Base-by-base conservation (phyloP, 64 coral and sea anemone species). In the Platygyra sinensis region DNA sequence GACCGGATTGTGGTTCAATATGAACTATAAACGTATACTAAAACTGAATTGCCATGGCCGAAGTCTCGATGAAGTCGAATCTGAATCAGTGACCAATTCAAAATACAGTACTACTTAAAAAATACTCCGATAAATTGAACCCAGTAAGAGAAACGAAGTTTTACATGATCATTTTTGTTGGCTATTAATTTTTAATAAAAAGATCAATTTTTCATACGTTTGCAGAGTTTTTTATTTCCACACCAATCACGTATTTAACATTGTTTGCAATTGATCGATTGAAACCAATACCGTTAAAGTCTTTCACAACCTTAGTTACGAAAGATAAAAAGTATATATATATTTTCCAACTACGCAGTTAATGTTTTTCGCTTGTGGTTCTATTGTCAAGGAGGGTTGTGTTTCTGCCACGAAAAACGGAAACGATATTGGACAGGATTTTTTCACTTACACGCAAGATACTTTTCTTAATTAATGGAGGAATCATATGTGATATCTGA, bases 151-250 rank as follows among this genome's bases (percentile, higher is more conserved):
- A 60, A 62, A 65, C 25, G 19, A 55, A 57, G 27, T 83, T 30
- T 13, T 63, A 83, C 38, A 8, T 46, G 42, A 46, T 46, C 3
- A 46, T 46, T 46, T 46, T 27, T 30, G 33, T 10, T 28, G 30
- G 28, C 60, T 27, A 77, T 77, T 88, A 76, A 77, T 62, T 12
- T 60, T 89, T 76, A 67, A 32, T 67, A 63, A 24, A 22, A 16
- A 5, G 20, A 62, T 51, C 22, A 79, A 67, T 78, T 36, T 89
- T 89, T 67, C 5, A 85, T 85, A 9, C 24, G 13, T 31, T 17
- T 65, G 25, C 52, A 32, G 57, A 62, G 55, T 32, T 54, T 61
- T 36, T 33, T 83, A 32, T 82, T 67, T 39, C 28, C 19, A 27
- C 60, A 39, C 80, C 60, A 83, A 83, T 83, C 60, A 15, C 30